Conservation (phyloP, 2,888 invertebrate genomes). For the Mythimna ferrago region DNA sequence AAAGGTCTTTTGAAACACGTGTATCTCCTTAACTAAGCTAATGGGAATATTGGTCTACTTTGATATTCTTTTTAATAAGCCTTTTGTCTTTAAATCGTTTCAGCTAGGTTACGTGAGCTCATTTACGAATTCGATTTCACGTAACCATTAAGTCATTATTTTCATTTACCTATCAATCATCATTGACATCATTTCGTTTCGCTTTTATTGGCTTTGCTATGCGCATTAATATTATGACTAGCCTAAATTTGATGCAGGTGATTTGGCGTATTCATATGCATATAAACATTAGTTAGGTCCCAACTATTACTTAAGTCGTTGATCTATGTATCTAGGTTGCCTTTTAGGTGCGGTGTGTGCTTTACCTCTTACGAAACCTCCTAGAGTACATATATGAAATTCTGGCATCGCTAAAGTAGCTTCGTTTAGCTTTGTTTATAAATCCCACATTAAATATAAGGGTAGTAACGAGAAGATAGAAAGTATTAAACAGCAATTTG, state of each 20-base stretch:
- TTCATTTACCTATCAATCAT: slow-evolving; percentile 25
- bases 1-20: background rate
- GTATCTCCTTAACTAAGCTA: slow-evolving; percentile 1
- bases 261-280: slow-evolving; percentile 47
- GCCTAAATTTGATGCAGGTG: slow-evolving; percentile 32
- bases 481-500: background rate
- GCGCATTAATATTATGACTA: slow-evolving; percentile 28
- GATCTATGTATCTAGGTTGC: slow-evolving; percentile 75
- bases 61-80: background rate
- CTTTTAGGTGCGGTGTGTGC: slow-evolving; percentile 70
- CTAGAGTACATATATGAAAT: slow-evolving; percentile 43
- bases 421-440: background rate
- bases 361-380: slow-evolving; percentile 66
- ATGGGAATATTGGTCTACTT: slow-evolving; percentile 18
- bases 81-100: slow-evolving; percentile 16
- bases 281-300: slow-evolving; percentile 47
- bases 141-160: slow-evolving; percentile 33
- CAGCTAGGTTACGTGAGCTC: slow-evolving; percentile 25
- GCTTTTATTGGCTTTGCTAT: slow-evolving; percentile 17
- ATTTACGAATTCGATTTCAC: slow-evolving; percentile 20
- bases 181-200: slow-evolving; percentile 27
- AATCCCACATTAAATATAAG: background rate
- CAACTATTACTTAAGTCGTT: slow-evolving; percentile 70
- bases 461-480: background rate
- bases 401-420: slow-evolving; percentile 6